Conservation (phyloP, 2,888 invertebrate genomes). For the Hetaerina titia region DNA sequence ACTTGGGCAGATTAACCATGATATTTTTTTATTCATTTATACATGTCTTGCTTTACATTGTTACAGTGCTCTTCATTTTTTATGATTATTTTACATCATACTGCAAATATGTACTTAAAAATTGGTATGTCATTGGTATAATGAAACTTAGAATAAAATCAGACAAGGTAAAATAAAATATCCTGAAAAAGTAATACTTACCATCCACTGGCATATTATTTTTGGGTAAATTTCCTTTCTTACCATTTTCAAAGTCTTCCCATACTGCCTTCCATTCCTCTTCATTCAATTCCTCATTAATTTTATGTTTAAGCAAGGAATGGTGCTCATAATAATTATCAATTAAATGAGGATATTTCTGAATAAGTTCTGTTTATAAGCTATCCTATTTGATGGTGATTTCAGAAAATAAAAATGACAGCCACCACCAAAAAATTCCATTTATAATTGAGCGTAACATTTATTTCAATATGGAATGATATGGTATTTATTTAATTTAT, state of each 20-base stretch:
- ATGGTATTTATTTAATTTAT: neutral
- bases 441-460: neutral
- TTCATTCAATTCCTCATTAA: slow-evolving; percentile 94
- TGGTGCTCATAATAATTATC: slow-evolving; percentile 97
- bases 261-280: slow-evolving; percentile 97
- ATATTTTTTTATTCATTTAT: too few species aligned
- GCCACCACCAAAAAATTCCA: too few species aligned
- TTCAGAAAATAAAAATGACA: neutral
- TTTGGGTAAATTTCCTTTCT: slow-evolving; percentile 71
- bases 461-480: neutral
- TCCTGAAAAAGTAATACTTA: neutral
- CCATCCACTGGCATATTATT: neutral
- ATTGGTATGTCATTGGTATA: too few species aligned
- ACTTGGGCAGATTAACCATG: too few species aligned
- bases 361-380: slow-evolving; percentile 91
- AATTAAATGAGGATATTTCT: slow-evolving; percentile 86
- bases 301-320: slow-evolving; percentile 93
- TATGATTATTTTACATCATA: too few species aligned
- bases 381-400: slow-evolving; percentile 80
- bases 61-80: too few species aligned
- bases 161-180: too few species aligned
- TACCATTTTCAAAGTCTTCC: slow-evolving; percentile 97
- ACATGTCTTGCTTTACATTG: too few species aligned
- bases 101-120: too few species aligned
- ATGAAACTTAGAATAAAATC: too few species aligned